Percentiles rank a stretch among this genome's conserved stretches.
phyloP scores from a whole-genome alignment of 53 echinoderm and acorn worm genomes.

The Hippasteria phrygiana region DNA sequence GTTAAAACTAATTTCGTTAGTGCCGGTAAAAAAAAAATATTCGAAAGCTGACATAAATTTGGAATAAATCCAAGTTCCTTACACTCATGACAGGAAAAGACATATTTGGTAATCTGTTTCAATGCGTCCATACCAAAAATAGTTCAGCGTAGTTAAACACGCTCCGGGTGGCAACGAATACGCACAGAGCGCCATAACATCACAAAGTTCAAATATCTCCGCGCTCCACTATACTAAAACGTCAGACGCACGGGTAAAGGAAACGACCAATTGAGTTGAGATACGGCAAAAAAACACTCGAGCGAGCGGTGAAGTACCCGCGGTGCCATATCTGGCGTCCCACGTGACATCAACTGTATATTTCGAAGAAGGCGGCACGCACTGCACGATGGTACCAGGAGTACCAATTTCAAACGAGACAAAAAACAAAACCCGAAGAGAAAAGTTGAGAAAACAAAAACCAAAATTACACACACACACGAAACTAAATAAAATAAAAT shows the following conservation, averaged over 20 bases:
- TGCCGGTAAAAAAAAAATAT: too few species aligned
- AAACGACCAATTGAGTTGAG: slow-evolving; percentile 1
- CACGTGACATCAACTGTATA: neutral
- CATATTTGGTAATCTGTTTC: too few species aligned
- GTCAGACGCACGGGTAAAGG: neutral
- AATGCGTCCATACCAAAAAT: neutral
- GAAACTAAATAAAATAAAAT: too few species aligned
- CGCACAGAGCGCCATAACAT: neutral
- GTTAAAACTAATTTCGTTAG: too few species aligned
- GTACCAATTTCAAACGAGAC: neutral
- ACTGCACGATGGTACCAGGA: slow-evolving; percentile 38
- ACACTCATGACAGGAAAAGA: too few species aligned
- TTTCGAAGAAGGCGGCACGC: slow-evolving; percentile 29
- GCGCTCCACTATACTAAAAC: neutral
- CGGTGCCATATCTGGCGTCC: neutral
- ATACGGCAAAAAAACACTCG: slow-evolving; percentile 39
- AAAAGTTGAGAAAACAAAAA: too few species aligned
- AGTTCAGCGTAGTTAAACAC: too few species aligned
- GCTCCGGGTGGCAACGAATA: too few species aligned
- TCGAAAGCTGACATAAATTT: too few species aligned
- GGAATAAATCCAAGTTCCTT: too few species aligned
- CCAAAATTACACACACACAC: too few species aligned
- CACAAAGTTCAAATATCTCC: neutral
- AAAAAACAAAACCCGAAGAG: too few species aligned
- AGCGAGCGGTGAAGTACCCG: neutral